Base-by-base conservation (phyloP, 1,140 invertebrate species). In the Matsumurasca onukii region DNA sequence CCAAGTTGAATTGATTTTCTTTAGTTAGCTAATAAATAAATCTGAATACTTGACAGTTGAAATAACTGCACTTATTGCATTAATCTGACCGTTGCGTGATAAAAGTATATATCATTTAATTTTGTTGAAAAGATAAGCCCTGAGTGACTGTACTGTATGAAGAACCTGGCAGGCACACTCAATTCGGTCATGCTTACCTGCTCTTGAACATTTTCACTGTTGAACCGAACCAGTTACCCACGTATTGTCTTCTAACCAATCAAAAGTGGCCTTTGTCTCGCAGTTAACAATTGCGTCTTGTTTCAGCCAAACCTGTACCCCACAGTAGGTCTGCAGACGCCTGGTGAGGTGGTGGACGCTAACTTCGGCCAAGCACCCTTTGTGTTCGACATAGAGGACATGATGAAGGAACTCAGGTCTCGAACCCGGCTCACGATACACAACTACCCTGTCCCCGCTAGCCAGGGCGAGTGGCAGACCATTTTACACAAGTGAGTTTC, bases 311-410 rank as follows among this genome's bases (percentile, higher is more conserved):
- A 98, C 83, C 82, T 99, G 48, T 99, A 98, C 83, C 98, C 98
- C 20, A 99, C 97, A 1, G 97, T 99, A 68, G 98, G 98, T 22
- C 85, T 99, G 55, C 98, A 99, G 83, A 99, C 97, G 52, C 95
- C 97, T 0, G 97, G 96, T 51, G 97, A 99, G 83, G 91, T 98
- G 31, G 94, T 99, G 13, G 96, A 99, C 81, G 96, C 97, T 1
- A 99, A 99, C 84, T 99, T 99, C 80, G 98, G 98, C 0, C 95
- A 99, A 78, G 86, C 90, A 73, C 96, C 96, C 12, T 99, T 99
- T 84, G 88, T 96, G 70, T 99, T 97, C 82, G 95, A 99, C 82
- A 97, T 99, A 74, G 91, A 97, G 78, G 94, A 97, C 76, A 97
- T 98, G 90, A 92, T 98, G 84, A 87, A 91, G 77, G 95, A 98